These are phyloP conservation scores for Eupeodes corollae DNA, from an alignment of 1,140 invertebrate species.

Conservation along the genomic window DNA sequence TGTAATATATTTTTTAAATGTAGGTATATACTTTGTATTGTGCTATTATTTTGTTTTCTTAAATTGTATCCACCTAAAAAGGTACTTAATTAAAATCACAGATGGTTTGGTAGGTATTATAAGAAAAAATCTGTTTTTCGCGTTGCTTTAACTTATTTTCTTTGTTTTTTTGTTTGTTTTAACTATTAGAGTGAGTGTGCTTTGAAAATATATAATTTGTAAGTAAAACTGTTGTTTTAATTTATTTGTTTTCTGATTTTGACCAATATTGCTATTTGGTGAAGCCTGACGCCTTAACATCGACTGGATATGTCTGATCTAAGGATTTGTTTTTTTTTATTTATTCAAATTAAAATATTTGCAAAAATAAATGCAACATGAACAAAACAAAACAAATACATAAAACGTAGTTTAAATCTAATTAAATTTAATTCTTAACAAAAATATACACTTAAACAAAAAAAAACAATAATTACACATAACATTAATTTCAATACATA, in stretches of 20 bases:
- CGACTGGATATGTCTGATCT: constrained; percentile 12
- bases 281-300: no score
- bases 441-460: no score
- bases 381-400: constrained; percentile 8
- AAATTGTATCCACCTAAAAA: not conserved
- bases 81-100: constrained; percentile 4
- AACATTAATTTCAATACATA: no score
- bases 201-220: no score
- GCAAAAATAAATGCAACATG: constrained; percentile 13
- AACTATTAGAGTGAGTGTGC: no score
- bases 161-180: no score
- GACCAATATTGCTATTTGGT: no score
- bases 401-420: not conserved
- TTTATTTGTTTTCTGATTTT: no score
- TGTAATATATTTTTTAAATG: not conserved
- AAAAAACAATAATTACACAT: no score
- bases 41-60: not conserved
- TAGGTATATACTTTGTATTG: not conserved
- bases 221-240: no score
- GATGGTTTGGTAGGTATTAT: not conserved
- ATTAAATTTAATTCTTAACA: not conserved
- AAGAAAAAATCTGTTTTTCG: no score
- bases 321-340: constrained; percentile 16
- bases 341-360: constrained; percentile 26
- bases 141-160: no score